Evolutionary conservation across 2,888 invertebrate species (phyloP).

Genomic region (Drosophila falleni): DNA sequence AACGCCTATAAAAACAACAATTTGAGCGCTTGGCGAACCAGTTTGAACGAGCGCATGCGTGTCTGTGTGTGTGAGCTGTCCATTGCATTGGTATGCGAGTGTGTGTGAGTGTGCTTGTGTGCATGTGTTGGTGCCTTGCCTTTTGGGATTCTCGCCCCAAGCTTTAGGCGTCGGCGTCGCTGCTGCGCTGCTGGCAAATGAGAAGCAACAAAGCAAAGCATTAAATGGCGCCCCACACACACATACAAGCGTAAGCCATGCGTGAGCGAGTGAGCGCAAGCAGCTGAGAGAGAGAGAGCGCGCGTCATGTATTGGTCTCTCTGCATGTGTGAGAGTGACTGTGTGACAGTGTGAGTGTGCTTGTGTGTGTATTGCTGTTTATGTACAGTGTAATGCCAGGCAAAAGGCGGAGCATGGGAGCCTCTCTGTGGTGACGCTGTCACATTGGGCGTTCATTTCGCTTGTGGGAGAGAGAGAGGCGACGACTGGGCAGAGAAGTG

Average conservation of each 20-base stretch:
- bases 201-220: slow-evolving; percentile 65
- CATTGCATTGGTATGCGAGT: slow-evolving; percentile 5
- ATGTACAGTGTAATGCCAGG: slow-evolving; percentile 47
- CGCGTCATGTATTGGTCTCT: slow-evolving; percentile 26
- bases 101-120: slow-evolving; percentile 11
- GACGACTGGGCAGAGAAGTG: background rate
- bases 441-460: slow-evolving; percentile 58
- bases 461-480: slow-evolving; percentile 37
- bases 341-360: slow-evolving; percentile 3
- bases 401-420: slow-evolving; percentile 83
- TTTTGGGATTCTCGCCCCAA: slow-evolving; percentile 69
- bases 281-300: slow-evolving; percentile 48
- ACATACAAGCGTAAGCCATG: slow-evolving; percentile 53
- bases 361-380: slow-evolving; percentile 21
- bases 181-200: slow-evolving; percentile 61
- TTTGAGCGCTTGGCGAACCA: slow-evolving; percentile 67
- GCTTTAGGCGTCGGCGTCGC: slow-evolving; percentile 30
- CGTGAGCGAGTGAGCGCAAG: slow-evolving; percentile 48
- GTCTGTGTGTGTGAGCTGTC: slow-evolving; percentile 43
- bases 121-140: slow-evolving; percentile 56
- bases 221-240: slow-evolving; percentile 83
- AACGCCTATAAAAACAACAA: slow-evolving; percentile 61
- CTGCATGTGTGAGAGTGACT: slow-evolving; percentile 3
- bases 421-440: slow-evolving; percentile 49
- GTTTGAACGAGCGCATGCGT: slow-evolving; percentile 66